Evolutionary conservation across 2,888 invertebrate genomes (phyloP).

Genomic region (Nemotelus nigrinus): DNA sequence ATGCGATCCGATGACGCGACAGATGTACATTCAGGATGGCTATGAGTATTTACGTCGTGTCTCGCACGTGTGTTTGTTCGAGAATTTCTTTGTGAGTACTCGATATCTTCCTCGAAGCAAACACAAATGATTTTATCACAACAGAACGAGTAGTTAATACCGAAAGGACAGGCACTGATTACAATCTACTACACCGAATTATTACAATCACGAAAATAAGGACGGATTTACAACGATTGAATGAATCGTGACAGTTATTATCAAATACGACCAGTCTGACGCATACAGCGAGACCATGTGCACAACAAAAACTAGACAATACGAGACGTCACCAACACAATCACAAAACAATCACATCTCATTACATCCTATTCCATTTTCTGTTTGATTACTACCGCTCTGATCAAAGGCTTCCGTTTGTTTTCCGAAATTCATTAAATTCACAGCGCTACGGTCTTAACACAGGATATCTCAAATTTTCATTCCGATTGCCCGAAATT

Average conservation of each 20-base stretch:
- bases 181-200: neutral
- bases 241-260: conserved; percentile 27
- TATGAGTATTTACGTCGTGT: neutral
- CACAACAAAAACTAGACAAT: conserved; percentile 14
- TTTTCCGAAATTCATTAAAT: neutral
- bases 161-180: neutral
- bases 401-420: too few species aligned
- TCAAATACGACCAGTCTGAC: conserved; percentile 12
- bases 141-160: too few species aligned
- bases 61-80: conserved; percentile 2
- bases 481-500: conserved; percentile 27
- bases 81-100: neutral
- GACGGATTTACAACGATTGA: conserved; percentile 19
- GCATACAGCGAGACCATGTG: conserved; percentile 34
- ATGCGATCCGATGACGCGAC: conserved; percentile 3
- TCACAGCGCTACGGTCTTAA: neutral
- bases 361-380: conserved; percentile 7
- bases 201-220: conserved; percentile 27
- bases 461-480: conserved; percentile 28
- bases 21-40: neutral
- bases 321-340: conserved; percentile 19
- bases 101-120: neutral
- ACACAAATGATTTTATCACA: neutral
- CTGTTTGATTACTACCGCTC: neutral
- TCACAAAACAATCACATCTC: conserved; percentile 18